A percentile compares a stretch with the other conserved stretches of the same genome.
Conservation (phyloP, 2,113 vertebrate species). For the Mastomys coucha region DNA sequence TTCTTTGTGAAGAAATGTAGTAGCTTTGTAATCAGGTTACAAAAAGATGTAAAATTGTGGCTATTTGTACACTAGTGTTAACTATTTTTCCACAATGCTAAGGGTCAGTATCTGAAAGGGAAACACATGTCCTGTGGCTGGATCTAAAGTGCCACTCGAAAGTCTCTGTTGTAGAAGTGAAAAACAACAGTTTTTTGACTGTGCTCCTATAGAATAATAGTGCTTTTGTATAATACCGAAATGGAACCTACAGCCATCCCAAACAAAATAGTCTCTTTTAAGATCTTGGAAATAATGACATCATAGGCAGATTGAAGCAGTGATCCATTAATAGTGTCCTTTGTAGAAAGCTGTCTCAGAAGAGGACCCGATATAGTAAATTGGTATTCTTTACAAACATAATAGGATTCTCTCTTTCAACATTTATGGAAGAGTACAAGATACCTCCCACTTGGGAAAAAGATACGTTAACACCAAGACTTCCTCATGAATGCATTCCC, state of each 20-base stretch:
- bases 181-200: conserved; percentile 57
- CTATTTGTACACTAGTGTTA: conserved; percentile 48
- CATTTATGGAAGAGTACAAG: conserved; percentile 12
- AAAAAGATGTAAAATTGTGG: conserved; percentile 48
- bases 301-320: conserved; percentile 86
- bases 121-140: conserved; percentile 39
- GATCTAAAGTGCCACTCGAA: conserved; percentile 39
- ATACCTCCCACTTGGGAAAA: conserved; percentile 25
- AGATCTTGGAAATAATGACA: conserved; percentile 87
- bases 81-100: background rate
- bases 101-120: conserved; percentile 42
- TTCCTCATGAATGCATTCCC: background rate
- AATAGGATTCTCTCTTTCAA: conserved; percentile 40
- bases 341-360: conserved; percentile 74
- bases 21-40: conserved; percentile 53
- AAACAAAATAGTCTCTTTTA: conserved; percentile 86
- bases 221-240: conserved; percentile 85
- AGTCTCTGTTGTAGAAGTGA: conserved; percentile 72
- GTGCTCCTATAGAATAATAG: conserved; percentile 82
- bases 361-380: conserved; percentile 77
- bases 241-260: conserved; percentile 80
- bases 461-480: conserved; percentile 31
- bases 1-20: conserved; percentile 21
- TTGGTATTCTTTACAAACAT: conserved; percentile 86
- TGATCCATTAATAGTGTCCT: conserved; percentile 83